Conservation (phyloP, 2,113 vertebrate species). For the Macrotis lagotis region DNA sequence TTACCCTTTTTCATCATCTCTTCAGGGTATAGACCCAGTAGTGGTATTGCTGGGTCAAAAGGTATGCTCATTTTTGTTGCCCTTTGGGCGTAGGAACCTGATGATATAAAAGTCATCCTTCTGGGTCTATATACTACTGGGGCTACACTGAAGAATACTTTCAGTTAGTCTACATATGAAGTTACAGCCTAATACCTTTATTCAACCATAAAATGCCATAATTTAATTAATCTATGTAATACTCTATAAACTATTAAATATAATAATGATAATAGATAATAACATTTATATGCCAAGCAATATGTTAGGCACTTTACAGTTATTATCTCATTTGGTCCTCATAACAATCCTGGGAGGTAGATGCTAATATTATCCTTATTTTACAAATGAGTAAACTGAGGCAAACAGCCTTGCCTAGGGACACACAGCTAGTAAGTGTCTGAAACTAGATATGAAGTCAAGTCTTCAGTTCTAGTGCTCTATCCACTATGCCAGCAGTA, state of each 20-base stretch:
- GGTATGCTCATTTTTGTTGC: too few relatives aligned
- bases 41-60: too few relatives aligned
- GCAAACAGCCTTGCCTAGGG: background rate
- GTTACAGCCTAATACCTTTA: background rate
- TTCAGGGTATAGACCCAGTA: too few relatives aligned
- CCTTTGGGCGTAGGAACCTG: background rate
- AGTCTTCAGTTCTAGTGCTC: background rate
- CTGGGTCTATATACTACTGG: background rate
- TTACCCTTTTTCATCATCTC: too few relatives aligned
- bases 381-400: background rate
- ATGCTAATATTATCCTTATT: background rate
- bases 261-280: background rate
- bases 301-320: background rate
- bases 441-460: background rate
- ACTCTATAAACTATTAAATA: background rate
- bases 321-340: background rate
- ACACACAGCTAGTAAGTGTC: background rate
- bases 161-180: background rate
- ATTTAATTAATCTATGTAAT: too few relatives aligned
- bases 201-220: background rate
- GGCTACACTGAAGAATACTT: background rate
- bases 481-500: background rate
- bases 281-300: background rate
- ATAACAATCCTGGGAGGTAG: background rate
- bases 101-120: background rate